Percentiles rank a stretch among this genome's conserved stretches.
These are phyloP conservation scores for Siphamia tubifer DNA, from an alignment of 2,113 vertebrate genomes.

Conservation along the genomic window DNA sequence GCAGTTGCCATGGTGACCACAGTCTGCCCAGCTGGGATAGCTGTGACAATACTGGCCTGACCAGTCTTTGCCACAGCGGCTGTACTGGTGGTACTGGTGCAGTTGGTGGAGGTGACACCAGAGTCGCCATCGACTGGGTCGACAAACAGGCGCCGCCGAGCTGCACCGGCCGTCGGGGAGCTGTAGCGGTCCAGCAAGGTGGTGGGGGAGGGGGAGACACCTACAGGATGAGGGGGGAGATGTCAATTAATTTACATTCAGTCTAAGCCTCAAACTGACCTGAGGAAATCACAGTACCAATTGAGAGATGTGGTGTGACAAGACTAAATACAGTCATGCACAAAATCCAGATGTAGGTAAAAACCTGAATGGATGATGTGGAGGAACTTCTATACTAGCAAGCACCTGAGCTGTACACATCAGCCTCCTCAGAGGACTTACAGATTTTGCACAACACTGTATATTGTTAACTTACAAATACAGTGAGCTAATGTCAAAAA, in stretches of 20 bases:
- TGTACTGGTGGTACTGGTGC: slow-evolving; percentile 66
- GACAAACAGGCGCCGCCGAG: slow-evolving; percentile 69
- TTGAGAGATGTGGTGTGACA: no score
- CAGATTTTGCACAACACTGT: no score
- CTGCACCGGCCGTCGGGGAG: slow-evolving; percentile 80
- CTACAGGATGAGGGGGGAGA: slow-evolving; percentile 5
- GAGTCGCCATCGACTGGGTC: slow-evolving; percentile 75
- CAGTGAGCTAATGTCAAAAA: no score
- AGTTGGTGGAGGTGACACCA: slow-evolving; percentile 69
- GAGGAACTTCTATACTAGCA: no score
- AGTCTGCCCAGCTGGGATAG: slow-evolving; percentile 85
- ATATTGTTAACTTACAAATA: no score
- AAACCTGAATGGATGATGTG: no score
- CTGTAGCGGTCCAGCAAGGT: slow-evolving; percentile 85
- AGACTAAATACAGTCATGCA: no score
- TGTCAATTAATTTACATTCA: not conserved
- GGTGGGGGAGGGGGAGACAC: slow-evolving; percentile 59
- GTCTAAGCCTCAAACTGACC: no score
- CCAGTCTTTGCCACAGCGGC: slow-evolving; percentile 63
- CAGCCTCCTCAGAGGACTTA: no score
- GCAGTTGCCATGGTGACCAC: slow-evolving; percentile 90
- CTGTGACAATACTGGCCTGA: slow-evolving; percentile 81
- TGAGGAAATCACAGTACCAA: no score
- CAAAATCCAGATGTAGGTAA: no score
- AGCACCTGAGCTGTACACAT: no score